Percentiles rank a stretch among this genome's conserved stretches.
phyloP scores from a whole-genome alignment of 2,797 vertebrate species.

The Characodon lateralis region DNA sequence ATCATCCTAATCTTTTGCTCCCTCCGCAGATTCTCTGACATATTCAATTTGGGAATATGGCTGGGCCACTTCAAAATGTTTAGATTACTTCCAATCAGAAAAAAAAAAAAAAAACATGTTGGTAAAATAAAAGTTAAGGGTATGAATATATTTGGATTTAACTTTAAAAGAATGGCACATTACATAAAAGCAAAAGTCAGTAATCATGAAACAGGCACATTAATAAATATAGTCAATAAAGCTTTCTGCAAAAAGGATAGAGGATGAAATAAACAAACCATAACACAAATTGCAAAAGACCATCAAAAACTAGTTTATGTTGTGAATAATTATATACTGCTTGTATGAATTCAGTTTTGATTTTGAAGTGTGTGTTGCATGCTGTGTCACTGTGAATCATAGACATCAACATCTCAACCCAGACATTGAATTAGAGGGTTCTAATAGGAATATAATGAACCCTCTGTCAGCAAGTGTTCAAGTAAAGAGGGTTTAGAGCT shows the following conservation, averaged over 20 bases:
- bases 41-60: neutral
- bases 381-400: conserved; percentile 8
- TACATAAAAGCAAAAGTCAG: neutral
- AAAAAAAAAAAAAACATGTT: neutral
- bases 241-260: neutral
- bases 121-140: too few relatives aligned
- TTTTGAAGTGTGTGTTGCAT: conserved; percentile 13
- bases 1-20: neutral
- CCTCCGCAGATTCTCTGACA: neutral
- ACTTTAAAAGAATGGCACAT: neutral
- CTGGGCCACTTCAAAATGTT: neutral
- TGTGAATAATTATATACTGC: conserved; percentile 8
- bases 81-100: neutral
- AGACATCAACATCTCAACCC: conserved; percentile 24
- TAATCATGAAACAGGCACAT: neutral
- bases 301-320: conserved; percentile 9
- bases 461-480: conserved; percentile 14
- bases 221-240: neutral
- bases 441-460: conserved; percentile 48
- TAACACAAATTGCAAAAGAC: neutral
- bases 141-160: neutral
- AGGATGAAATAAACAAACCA: neutral
- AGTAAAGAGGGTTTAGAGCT: conserved; percentile 16
- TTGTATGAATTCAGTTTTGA: conserved; percentile 28
- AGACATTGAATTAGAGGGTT: conserved; percentile 29